Evolutionary conservation across 2,888 invertebrate genomes (phyloP).

Genomic region (Luffia ferchaultella): DNA sequence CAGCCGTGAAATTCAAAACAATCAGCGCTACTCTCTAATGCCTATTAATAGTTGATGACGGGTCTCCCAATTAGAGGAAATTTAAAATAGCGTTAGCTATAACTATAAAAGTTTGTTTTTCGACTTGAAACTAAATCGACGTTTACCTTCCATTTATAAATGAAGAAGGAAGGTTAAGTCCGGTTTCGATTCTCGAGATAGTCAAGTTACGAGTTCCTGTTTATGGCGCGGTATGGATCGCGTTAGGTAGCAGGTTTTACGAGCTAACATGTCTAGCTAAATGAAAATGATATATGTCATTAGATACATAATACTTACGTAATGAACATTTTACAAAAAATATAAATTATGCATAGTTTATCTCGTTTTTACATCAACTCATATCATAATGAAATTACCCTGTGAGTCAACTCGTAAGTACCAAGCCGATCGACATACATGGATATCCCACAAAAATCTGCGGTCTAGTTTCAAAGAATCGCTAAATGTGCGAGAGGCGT

Average conservation of each 20-base stretch:
- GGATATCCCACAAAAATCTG: constrained; percentile 23
- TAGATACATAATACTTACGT: too few relatives aligned
- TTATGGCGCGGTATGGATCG: neutral
- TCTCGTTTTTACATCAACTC: too few relatives aligned
- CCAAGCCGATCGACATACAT: neutral
- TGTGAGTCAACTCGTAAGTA: too few relatives aligned
- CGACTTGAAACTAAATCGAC: too few relatives aligned
- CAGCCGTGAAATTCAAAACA: neutral
- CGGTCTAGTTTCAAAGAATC: constrained; percentile 20
- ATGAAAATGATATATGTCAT: neutral
- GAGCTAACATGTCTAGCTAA: neutral
- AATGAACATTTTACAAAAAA: too few relatives aligned
- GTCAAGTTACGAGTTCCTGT: neutral
- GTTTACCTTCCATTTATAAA: too few relatives aligned
- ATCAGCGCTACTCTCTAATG: neutral
- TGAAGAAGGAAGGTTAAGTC: neutral
- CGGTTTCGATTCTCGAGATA: neutral
- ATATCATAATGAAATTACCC: too few relatives aligned
- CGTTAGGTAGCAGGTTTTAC: neutral
- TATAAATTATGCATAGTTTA: too few relatives aligned
- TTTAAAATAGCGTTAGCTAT: neutral
- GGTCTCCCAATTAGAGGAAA: neutral
- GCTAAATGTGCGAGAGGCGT: constrained; percentile 2
- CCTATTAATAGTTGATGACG: neutral
- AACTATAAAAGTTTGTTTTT: neutral